A percentile compares a stretch with the other conserved stretches of the same genome.
Conservation (phyloP, 2,113 vertebrate species). For the Cynoglossus semilaevis region DNA sequence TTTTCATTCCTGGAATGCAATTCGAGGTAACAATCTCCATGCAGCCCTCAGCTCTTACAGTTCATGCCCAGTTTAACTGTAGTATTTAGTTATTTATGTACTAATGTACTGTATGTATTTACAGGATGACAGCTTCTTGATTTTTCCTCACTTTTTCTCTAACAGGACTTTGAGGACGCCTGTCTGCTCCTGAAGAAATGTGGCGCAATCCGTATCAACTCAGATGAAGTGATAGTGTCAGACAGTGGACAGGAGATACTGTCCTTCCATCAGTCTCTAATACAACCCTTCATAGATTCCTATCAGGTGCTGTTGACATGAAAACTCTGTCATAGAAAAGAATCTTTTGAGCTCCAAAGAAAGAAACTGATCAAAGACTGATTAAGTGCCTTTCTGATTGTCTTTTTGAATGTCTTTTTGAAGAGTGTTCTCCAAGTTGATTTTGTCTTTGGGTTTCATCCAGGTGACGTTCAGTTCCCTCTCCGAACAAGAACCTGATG, state of each 20-base stretch:
- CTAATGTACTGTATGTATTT: too few relatives aligned
- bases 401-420: too few relatives aligned
- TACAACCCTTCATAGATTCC: constrained; percentile 88
- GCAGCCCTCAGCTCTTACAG: too few relatives aligned
- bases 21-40: constrained; percentile 75
- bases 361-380: too few relatives aligned
- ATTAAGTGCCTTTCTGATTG: too few relatives aligned
- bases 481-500: constrained; percentile 69
- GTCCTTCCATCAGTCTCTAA: constrained; percentile 81
- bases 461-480: constrained; percentile 86
- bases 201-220: constrained; percentile 71
- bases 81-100: too few relatives aligned
- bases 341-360: too few relatives aligned
- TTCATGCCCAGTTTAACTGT: too few relatives aligned
- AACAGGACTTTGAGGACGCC: constrained; percentile 94
- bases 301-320: constrained; percentile 80
- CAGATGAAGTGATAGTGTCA: constrained; percentile 74
- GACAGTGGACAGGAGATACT: constrained; percentile 70
- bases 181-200: constrained; percentile 83
- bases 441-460: constrained; percentile 10
- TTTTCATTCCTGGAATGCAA: constrained; percentile 83
- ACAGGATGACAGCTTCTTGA: too few relatives aligned
- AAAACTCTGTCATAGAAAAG: too few relatives aligned
- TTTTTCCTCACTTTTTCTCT: neutral
- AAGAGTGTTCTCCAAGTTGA: neutral